phyloP scores from a whole-genome alignment of 2,797 vertebrate species.

The Muraenolepis orangiensis region DNA sequence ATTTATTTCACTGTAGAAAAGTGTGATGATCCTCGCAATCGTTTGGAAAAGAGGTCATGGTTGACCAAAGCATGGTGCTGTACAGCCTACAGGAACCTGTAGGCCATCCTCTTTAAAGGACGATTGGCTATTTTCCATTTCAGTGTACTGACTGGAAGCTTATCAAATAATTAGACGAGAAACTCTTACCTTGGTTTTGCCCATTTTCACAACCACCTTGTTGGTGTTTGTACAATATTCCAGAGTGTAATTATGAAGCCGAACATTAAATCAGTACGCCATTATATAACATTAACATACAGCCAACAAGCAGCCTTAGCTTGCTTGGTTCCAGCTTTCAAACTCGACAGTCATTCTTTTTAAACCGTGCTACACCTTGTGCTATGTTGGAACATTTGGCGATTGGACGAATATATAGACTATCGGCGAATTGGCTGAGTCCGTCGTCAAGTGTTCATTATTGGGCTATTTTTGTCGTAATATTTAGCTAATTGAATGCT shows the following conservation, averaged over 20 bases:
- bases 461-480: no score
- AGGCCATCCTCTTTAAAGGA: slow-evolving; percentile 13
- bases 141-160: slow-evolving; percentile 17
- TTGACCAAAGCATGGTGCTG: slow-evolving; percentile 30
- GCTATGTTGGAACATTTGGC: no score
- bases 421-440: no score
- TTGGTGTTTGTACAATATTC: neutral
- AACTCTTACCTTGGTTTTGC: slow-evolving; percentile 1
- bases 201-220: neutral
- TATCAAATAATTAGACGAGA: slow-evolving; percentile 15
- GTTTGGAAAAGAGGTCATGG: slow-evolving; percentile 35
- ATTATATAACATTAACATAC: slow-evolving; percentile 2
- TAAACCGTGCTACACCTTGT: slow-evolving; percentile 23
- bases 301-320: slow-evolving; percentile 30
- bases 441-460: no score
- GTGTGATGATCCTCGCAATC: no score
- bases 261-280: slow-evolving; percentile 10
- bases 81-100: slow-evolving; percentile 28
- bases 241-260: neutral
- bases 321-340: slow-evolving; percentile 34
- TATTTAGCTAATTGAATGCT: no score
- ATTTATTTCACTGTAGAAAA: no score
- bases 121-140: slow-evolving; percentile 28
- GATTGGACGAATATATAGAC: no score
- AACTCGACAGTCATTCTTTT: slow-evolving; percentile 24